A percentile compares a stretch with the other conserved stretches of the same genome.
Evolutionary conservation across 1,140 invertebrate species (phyloP).

Genomic region (Drosophila athabasca): DNA sequence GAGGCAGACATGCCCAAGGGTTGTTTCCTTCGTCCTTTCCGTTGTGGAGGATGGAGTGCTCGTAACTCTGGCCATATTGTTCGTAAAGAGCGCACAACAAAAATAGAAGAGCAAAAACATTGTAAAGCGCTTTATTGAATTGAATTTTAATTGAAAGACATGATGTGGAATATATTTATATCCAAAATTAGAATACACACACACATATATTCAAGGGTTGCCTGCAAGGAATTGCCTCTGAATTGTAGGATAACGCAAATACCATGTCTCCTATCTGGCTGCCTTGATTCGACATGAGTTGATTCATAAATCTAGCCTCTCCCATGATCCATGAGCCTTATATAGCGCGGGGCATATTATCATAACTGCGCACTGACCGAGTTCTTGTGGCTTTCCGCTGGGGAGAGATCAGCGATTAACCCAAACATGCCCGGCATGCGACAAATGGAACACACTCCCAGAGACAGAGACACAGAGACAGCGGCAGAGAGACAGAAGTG

Average conservation of each 20-base stretch:
- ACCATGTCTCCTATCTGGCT: no score
- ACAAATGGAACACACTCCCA: conserved; percentile 22
- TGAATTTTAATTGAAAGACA: conserved; percentile 74
- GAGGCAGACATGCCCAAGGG: conserved; percentile 43
- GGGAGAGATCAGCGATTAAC: conserved; percentile 34
- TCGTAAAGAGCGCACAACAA: conserved; percentile 1
- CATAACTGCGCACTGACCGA: conserved; percentile 54
- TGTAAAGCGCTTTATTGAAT: conserved; percentile 59
- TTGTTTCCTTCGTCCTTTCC: conserved; percentile 47
- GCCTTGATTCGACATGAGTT: conserved; percentile 1
- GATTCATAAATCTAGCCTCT: conserved; percentile 28
- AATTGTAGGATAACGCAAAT: no score
- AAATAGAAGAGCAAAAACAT: conserved; percentile 20
- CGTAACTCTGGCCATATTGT: conserved; percentile 51
- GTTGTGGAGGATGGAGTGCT: conserved; percentile 5
- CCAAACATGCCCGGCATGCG: conserved; percentile 35
- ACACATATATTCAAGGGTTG: no score
- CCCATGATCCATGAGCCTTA: conserved; percentile 4
- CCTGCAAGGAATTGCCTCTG: no score
- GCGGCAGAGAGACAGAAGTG: conserved; percentile 22
- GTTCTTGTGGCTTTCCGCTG: conserved; percentile 17
- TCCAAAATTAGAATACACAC: no score
- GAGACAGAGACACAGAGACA: background rate
- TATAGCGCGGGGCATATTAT: conserved; percentile 31
- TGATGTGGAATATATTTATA: conserved; percentile 38